Evolutionary conservation across 2,888 invertebrate genomes (phyloP).

Genomic region (Anoncus sp.): DNA sequence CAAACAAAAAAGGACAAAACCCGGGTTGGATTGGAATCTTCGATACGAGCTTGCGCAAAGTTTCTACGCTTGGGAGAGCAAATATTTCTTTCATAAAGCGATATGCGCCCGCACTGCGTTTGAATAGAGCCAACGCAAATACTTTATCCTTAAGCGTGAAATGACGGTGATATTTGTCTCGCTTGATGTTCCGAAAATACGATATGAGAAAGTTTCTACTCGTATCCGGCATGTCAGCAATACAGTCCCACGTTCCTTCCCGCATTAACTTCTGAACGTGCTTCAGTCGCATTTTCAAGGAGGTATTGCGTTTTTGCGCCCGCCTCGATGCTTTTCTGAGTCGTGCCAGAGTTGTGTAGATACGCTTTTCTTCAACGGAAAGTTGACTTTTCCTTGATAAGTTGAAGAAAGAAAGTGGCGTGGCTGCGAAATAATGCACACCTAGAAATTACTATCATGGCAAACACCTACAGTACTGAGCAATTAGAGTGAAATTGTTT

Average conservation of each 20-base stretch:
- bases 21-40: conserved; percentile 16
- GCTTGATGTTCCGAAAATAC: neutral
- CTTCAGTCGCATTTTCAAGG: neutral
- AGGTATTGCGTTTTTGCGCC: too few species aligned
- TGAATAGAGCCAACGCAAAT: conserved; percentile 4
- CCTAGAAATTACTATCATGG: too few species aligned
- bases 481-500: too few species aligned
- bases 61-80: neutral
- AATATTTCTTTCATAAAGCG: neutral
- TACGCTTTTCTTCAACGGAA: neutral
- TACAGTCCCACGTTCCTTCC: neutral
- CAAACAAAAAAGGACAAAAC: neutral
- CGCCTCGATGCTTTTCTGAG: neutral
- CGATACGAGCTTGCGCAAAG: conserved; percentile 13
- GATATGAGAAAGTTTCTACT: neutral
- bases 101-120: conserved; percentile 7
- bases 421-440: neutral
- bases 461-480: too few species aligned
- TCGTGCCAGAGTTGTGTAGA: neutral
- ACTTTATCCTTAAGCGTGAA: neutral
- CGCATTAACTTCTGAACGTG: neutral
- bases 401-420: neutral
- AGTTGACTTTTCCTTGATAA: neutral
- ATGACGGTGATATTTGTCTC: neutral
- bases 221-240: neutral